phyloP scores from a whole-genome alignment of 2,888 invertebrate species.

The Polia nebulosa region DNA sequence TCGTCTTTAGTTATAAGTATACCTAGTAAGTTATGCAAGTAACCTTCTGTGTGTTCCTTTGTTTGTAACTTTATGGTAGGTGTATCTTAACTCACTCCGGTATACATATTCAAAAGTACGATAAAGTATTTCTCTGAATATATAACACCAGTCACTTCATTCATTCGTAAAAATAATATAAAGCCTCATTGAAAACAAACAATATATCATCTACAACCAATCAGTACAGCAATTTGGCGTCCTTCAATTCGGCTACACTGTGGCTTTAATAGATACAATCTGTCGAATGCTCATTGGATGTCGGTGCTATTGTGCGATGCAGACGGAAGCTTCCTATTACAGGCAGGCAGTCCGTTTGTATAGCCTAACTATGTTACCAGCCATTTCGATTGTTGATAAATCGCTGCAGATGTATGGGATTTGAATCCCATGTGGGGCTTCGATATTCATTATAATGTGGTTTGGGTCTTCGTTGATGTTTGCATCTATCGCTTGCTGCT shows the following conservation, averaged over 20 bases:
- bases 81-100: neutral
- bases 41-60: neutral
- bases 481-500: neutral
- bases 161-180: neutral
- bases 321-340: slow-evolving; percentile 68
- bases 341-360: slow-evolving; percentile 72
- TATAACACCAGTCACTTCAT: neutral
- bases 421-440: slow-evolving; percentile 12
- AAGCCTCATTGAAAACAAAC: slow-evolving; percentile 17
- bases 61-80: too few relatives aligned
- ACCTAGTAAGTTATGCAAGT: too few relatives aligned
- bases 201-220: slow-evolving; percentile 50
- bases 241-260: slow-evolving; percentile 55
- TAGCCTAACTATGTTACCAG: slow-evolving; percentile 63
- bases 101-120: neutral
- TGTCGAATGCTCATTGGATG: slow-evolving; percentile 63
- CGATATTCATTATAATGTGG: too few relatives aligned
- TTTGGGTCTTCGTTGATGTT: neutral
- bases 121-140: too few relatives aligned
- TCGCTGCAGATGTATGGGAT: slow-evolving; percentile 42
- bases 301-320: slow-evolving; percentile 64
- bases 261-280: slow-evolving; percentile 68
- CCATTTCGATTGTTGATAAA: slow-evolving; percentile 62
- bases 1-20: neutral
- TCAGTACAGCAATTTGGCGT: slow-evolving; percentile 55